These are phyloP conservation scores for Cynocephalus volans DNA, from an alignment of 2,113 vertebrate species.

Conservation along the genomic window DNA sequence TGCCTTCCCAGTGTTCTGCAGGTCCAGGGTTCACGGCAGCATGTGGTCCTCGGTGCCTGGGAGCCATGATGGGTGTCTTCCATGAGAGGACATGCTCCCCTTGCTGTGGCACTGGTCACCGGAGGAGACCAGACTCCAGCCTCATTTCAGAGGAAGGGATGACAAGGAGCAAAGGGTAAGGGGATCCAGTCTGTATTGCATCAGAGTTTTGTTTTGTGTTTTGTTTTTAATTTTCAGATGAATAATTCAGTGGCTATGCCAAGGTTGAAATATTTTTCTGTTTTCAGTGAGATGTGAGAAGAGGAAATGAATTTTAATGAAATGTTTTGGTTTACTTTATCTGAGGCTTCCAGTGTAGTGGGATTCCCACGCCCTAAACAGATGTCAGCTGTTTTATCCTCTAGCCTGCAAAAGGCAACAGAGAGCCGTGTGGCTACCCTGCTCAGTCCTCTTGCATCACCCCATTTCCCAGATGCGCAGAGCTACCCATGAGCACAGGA, in stretches of 20 bases:
- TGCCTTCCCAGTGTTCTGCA: not conserved
- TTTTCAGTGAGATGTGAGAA: conserved; percentile 85
- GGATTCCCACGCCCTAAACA: conserved; percentile 76
- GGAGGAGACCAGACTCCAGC: not conserved
- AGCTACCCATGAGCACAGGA: not conserved
- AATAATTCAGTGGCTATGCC: conserved; percentile 84
- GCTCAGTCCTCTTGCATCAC: rapidly evolving
- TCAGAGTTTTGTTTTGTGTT: conserved; percentile 43
- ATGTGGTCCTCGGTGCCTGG: rapidly evolving
- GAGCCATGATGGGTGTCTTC: rapidly evolving
- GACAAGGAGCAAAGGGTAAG: not conserved
- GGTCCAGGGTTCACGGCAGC: not conserved
- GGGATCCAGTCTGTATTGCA: rapidly evolving
- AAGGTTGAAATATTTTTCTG: conserved; percentile 86
- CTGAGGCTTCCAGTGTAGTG: conserved; percentile 69
- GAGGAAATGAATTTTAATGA: conserved; percentile 85
- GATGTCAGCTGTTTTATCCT: conserved; percentile 64
- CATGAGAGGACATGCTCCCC: rapidly evolving
- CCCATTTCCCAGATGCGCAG: not conserved
- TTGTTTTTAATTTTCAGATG: conserved; percentile 81
- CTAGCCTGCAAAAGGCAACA: conserved; percentile 46
- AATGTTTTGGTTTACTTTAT: conserved; percentile 86
- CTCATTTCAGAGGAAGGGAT: not conserved
- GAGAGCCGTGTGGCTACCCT: not conserved
- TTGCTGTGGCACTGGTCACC: not conserved